Evolutionary conservation across 2,113 vertebrate species (phyloP).

Genomic region (Heterocephalus glaber): DNA sequence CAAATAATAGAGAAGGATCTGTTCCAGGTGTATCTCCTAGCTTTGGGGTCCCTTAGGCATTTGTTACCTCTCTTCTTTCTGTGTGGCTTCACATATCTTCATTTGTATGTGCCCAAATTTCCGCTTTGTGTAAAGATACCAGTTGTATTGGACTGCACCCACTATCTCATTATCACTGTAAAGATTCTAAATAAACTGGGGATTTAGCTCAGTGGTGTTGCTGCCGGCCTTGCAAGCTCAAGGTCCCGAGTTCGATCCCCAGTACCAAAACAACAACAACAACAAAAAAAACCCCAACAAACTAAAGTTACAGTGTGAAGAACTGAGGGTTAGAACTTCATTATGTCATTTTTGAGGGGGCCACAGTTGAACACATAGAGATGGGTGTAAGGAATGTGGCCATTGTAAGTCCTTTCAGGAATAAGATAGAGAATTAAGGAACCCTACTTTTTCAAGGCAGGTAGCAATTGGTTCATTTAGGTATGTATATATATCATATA

Average conservation of each 20-base stretch:
- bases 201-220: too few species aligned
- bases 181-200: constrained; percentile 22
- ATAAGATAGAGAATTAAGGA: neutral
- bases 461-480: neutral
- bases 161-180: neutral
- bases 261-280: too few species aligned
- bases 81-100: neutral
- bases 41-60: neutral
- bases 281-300: too few species aligned
- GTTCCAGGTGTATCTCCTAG: neutral
- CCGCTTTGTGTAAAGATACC: neutral
- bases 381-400: neutral
- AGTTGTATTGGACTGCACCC: neutral
- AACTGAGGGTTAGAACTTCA: neutral
- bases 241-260: too few species aligned
- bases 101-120: neutral
- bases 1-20: neutral
- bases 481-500: neutral
- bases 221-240: too few species aligned
- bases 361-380: neutral
- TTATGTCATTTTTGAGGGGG: neutral
- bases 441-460: neutral
- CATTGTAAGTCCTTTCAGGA: neutral
- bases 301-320: neutral
- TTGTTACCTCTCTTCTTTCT: neutral